Base-by-base conservation (phyloP, 2,888 invertebrate genomes). In the Meiosimyza platycephala region DNA sequence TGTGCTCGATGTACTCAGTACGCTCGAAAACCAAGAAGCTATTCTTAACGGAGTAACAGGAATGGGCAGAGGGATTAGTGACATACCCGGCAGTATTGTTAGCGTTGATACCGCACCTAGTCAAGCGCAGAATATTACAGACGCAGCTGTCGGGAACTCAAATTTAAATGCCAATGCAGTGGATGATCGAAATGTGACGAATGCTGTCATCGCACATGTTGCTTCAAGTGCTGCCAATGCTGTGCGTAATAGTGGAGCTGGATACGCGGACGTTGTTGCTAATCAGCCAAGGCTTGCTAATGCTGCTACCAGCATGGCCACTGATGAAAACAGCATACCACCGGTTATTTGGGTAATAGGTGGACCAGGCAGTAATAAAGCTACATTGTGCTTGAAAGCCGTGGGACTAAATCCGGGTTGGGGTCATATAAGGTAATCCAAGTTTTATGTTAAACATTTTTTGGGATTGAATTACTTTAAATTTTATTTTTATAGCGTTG, bases 311-410 rank as follows among this genome's bases (percentile, higher is more conserved):
- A 79, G 79, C 33, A 76, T 81, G 76, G 77, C 78, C 50, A 79
- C 75, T 22, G 78, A 78, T 48, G 72, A 75, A n/a, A 77, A 77
- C 15, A 77, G 71, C 57, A 79, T 84, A 69, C 88, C 88, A 1
- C 86, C 89, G 1, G 83, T 89, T 11, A 85, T 91, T 74, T 91
- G 91, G 90, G 90, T 93, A 9, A 92, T 93, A 57, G 95, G 96
- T 12, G 97, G 97, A 0, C 97, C 97, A 0, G 97, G 97, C 69
- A 96, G 95, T 84, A 96, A 96, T 85, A 97, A 97, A 85, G 93
- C 94, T 1, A 88, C 90, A 0, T 88, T 96, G 50, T 96, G 96
- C 85, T 89, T 92, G 72, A 91, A 92, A 77, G 94, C 93, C 0
- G 90, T 92, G 4, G 88, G 90, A 0, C 90, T 92, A 75, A 90